A percentile compares a stretch with the other conserved stretches of the same genome.
phyloP scores from a whole-genome alignment of 2,888 invertebrate genomes.

The Sinelater perroti region DNA sequence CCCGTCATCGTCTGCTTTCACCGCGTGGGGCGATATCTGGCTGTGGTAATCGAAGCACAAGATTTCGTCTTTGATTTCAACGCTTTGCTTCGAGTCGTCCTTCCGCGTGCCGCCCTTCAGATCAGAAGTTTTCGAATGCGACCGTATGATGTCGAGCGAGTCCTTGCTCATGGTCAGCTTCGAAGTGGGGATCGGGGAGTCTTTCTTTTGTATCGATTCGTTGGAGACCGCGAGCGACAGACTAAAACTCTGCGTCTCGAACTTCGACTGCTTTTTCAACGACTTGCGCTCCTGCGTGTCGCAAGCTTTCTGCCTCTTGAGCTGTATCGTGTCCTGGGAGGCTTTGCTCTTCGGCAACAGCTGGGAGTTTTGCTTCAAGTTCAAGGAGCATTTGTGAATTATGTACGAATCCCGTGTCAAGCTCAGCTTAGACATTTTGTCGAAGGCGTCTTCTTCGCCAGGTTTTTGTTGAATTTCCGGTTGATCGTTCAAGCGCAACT shows the following conservation, averaged over 20 bases:
- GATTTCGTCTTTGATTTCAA: constrained; percentile 28
- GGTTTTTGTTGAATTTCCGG: neutral
- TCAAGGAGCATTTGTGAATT: constrained; percentile 22
- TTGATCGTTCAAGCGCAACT: neutral
- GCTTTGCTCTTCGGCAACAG: neutral
- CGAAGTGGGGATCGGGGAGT: no score
- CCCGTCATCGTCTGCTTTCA: constrained; percentile 11
- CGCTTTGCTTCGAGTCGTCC: constrained; percentile 19
- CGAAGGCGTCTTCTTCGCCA: neutral
- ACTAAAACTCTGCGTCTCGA: neutral
- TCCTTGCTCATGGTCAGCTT: constrained; percentile 35
- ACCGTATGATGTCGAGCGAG: constrained; percentile 37
- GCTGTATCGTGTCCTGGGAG: neutral
- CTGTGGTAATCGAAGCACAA: neutral
- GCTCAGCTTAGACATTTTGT: constrained; percentile 22
- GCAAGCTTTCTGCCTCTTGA: neutral
- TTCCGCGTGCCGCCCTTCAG: neutral
- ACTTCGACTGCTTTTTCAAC: neutral
- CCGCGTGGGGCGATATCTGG: neutral
- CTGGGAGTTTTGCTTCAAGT: neutral
- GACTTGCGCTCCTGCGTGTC: neutral
- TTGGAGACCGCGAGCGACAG: neutral
- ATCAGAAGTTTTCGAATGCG: constrained; percentile 19
- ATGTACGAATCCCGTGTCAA: constrained; percentile 27
- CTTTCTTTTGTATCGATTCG: neutral